Evolutionary conservation across 2,888 invertebrate species (phyloP).

Genomic region (Scaptomyza flava): DNA sequence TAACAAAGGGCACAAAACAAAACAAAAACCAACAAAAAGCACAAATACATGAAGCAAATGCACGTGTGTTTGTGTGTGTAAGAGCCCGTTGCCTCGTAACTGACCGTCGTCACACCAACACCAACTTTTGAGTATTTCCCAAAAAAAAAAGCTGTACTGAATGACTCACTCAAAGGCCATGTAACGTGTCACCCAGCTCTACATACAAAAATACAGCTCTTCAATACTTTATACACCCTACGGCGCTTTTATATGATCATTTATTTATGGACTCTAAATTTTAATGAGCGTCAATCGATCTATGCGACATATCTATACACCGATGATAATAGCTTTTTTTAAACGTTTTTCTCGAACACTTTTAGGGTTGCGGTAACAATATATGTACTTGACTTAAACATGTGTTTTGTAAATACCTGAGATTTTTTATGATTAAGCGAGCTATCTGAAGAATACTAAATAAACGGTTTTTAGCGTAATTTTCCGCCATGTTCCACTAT

Average conservation of each 20-base stretch:
- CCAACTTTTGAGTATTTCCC: conserved; percentile 45
- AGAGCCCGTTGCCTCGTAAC: conserved; percentile 20
- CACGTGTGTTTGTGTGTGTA: neutral
- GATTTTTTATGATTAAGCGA: too few species aligned
- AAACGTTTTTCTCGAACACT: too few species aligned
- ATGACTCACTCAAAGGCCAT: conserved; percentile 46
- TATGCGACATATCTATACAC: too few species aligned
- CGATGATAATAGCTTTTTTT: too few species aligned
- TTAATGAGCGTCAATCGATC: neutral
- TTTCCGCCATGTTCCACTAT: too few species aligned
- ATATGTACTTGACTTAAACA: too few species aligned
- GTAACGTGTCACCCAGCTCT: conserved; percentile 57
- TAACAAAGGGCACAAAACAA: neutral
- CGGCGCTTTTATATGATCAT: conserved; percentile 1
- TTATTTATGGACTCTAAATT: neutral
- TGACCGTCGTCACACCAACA: conserved; percentile 32
- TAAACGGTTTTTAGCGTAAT: too few species aligned
- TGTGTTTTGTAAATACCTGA: too few species aligned
- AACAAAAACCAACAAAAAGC: neutral
- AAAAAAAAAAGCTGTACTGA: conserved; percentile 20
- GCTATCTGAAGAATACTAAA: too few species aligned
- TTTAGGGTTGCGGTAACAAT: too few species aligned
- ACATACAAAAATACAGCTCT: conserved; percentile 23
- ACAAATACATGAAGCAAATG: neutral
- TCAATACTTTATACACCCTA: conserved; percentile 10